phyloP scores from a whole-genome alignment of 92 coral and sea anemone species.

The Chrysogorgia sp. region DNA sequence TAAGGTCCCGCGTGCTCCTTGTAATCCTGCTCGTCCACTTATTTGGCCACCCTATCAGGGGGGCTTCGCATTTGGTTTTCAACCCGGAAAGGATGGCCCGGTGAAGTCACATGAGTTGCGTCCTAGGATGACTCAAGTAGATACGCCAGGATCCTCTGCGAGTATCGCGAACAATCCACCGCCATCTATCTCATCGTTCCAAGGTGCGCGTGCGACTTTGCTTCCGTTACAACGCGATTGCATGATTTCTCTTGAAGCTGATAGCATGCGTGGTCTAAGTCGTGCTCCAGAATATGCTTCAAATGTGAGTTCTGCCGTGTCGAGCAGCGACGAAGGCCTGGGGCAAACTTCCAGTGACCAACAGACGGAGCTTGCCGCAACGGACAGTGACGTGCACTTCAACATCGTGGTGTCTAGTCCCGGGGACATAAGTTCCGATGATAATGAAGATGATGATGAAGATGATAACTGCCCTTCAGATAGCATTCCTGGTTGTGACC shows the following conservation, averaged over 20 bases:
- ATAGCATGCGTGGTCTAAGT: background rate
- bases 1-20: background rate
- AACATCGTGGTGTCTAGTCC: slow-evolving; percentile 4
- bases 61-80: background rate
- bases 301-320: background rate
- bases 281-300: background rate
- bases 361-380: background rate
- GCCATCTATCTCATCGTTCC: background rate
- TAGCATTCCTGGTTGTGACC: background rate
- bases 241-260: background rate
- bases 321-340: background rate
- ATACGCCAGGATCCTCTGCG: background rate
- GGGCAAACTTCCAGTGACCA: background rate
- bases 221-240: background rate
- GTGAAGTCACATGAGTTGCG: background rate
- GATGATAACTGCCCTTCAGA: background rate
- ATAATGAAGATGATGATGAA: slow-evolving; percentile 9
- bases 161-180: background rate
- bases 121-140: background rate
- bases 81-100: background rate
- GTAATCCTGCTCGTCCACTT: background rate
- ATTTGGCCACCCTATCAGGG: background rate
- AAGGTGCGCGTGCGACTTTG: background rate
- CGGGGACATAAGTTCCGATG: slow-evolving; percentile 27
- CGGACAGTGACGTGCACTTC: slow-evolving; percentile 5